Percentiles rank a stretch among this genome's conserved stretches.
Conservation (phyloP, 2,797 vertebrate genomes). For the Paguma larvata region DNA sequence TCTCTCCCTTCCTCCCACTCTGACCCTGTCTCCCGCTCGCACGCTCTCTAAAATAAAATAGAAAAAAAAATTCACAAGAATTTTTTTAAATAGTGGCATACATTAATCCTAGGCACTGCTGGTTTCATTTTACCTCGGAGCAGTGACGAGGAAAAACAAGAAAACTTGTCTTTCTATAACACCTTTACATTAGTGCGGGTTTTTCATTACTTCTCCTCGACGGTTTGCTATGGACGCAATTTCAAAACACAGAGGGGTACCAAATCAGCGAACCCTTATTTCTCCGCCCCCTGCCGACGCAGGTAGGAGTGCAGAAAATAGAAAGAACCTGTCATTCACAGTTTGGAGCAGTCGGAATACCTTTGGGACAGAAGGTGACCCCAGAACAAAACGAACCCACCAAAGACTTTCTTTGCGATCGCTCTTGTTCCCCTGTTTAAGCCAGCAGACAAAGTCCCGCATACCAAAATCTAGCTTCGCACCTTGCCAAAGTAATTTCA, state of each 20-base stretch:
- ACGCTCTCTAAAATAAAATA: too few relatives aligned
- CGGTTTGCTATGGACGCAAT: constrained; percentile 68
- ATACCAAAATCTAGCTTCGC: constrained; percentile 71
- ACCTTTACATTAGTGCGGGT: constrained; percentile 23
- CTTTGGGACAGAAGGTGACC: constrained; percentile 58
- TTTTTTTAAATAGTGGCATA: neutral
- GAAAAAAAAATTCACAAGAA: neutral
- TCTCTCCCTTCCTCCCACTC: too few relatives aligned
- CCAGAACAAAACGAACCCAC: constrained; percentile 69
- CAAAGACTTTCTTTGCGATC: constrained; percentile 63
- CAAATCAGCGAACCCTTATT: constrained; percentile 11
- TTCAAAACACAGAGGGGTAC: constrained; percentile 63
- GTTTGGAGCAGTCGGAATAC: constrained; percentile 49
- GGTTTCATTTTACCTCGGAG: constrained; percentile 43
- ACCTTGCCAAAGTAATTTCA: constrained; percentile 71
- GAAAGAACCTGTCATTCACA: constrained; percentile 68
- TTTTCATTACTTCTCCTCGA: constrained; percentile 10
- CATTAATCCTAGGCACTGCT: neutral
- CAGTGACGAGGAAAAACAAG: neutral
- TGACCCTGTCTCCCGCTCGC: too few relatives aligned
- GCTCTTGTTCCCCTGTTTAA: constrained; percentile 60
- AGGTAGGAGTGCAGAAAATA: neutral
- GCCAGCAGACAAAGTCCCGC: constrained; percentile 70
- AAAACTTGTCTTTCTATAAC: constrained; percentile 34
- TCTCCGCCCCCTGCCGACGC: neutral